These are phyloP conservation scores for Apodemia zela DNA, from an alignment of 2,888 invertebrate genomes.

Conservation along the genomic window DNA sequence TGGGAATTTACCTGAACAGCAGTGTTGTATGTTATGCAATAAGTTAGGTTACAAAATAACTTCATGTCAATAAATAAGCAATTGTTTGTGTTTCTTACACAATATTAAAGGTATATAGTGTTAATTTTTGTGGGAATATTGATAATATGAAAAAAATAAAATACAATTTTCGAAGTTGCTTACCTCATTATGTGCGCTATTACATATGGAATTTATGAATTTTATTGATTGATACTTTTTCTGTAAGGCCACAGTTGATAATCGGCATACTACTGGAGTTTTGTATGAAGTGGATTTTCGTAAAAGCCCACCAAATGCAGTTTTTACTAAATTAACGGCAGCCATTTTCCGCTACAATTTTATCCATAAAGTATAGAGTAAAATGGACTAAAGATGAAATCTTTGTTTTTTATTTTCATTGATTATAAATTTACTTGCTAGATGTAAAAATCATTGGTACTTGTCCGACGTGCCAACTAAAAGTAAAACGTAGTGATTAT, in stretches of 20 bases:
- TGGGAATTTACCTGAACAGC: conserved; percentile 63
- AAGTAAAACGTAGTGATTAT: too few species aligned
- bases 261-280: conserved; percentile 65
- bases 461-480: too few species aligned
- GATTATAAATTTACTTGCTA: not conserved
- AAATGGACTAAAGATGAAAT: not conserved
- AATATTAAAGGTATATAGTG: not conserved
- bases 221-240: conserved; percentile 61
- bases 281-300: conserved; percentile 60
- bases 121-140: not conserved
- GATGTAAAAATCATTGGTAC: not conserved
- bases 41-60: conserved; percentile 61
- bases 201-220: conserved; percentile 45
- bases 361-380: conserved; percentile 33
- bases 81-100: not conserved
- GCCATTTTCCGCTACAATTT: conserved; percentile 63
- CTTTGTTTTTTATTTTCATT: not conserved
- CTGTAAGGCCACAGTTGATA: conserved; percentile 62
- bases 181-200: conserved; percentile 60
- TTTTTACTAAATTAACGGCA: conserved; percentile 68
- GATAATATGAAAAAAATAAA: not conserved
- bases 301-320: conserved; percentile 68
- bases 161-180: conserved; percentile 39
- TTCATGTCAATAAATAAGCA: not conserved
- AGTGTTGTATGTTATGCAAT: conserved; percentile 74